Evolutionary conservation across 2,113 vertebrate genomes (phyloP).

Genomic region (Empidonax alnorum): DNA sequence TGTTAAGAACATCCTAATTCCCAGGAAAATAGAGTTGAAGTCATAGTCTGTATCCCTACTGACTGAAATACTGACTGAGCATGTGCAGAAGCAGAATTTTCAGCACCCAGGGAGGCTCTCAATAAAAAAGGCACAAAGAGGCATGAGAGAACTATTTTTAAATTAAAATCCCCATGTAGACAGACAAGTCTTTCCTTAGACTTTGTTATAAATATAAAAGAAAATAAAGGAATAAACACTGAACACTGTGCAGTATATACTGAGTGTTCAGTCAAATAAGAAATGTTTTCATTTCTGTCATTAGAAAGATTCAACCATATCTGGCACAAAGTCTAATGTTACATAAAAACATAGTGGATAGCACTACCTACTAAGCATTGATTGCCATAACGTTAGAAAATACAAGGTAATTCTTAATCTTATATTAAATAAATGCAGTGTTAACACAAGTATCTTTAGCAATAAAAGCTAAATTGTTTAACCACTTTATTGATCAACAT

Average conservation of each 20-base stretch:
- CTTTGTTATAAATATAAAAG: not conserved
- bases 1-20: not conserved
- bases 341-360: not conserved
- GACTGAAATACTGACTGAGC: not conserved
- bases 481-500: conserved; percentile 1
- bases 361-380: not conserved
- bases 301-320: not conserved
- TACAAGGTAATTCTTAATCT: not conserved
- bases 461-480: conserved; percentile 13
- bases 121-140: not conserved
- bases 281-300: not conserved
- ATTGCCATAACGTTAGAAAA: not conserved
- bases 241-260: not conserved
- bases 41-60: not conserved
- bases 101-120: not conserved
- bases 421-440: not conserved
- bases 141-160: not conserved
- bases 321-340: not conserved
- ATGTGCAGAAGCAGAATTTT: not conserved
- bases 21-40: not conserved
- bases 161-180: not conserved
- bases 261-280: not conserved
- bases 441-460: conserved; percentile 17
- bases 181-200: not conserved
- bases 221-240: not conserved